Evolutionary conservation across 2,888 invertebrate genomes (phyloP).

Genomic region (Rhyacophila evoluta): DNA sequence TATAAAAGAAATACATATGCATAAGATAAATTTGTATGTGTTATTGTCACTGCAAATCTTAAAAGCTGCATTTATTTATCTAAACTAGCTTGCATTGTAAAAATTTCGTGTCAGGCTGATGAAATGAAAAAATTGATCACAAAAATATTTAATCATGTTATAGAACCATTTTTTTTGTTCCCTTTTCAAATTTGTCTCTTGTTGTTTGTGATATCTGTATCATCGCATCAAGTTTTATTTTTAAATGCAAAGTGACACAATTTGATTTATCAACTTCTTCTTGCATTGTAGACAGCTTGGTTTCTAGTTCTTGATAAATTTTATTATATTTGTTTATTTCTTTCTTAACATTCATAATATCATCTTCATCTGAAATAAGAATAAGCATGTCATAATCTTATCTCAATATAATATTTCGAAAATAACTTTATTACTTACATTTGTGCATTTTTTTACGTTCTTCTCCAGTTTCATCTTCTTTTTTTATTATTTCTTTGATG

Average conservation of each 20-base stretch:
- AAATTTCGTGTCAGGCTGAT: not conserved
- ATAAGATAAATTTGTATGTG: not conserved
- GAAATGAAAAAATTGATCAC: not conserved
- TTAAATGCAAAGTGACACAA: slow-evolving; percentile 28
- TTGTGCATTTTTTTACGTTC: slow-evolving; percentile 27
- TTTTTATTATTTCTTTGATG: slow-evolving; percentile 33
- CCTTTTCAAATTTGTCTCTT: not conserved
- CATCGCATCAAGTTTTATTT: slow-evolving; percentile 38
- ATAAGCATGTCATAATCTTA: not conserved
- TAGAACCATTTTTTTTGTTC: slow-evolving; percentile 40
- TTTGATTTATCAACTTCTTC: slow-evolving; percentile 19
- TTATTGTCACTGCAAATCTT: not conserved
- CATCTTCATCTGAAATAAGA: slow-evolving; percentile 34
- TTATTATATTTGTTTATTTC: slow-evolving; percentile 34
- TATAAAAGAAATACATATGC: slow-evolving; percentile 7
- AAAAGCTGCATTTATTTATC: not conserved
- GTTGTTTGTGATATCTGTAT: slow-evolving; percentile 29
- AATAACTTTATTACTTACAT: not conserved
- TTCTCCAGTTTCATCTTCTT: slow-evolving; percentile 37
- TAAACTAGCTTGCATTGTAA: too few relatives aligned
- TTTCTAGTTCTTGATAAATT: not conserved
- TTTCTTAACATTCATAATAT: not conserved
- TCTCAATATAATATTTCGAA: too few relatives aligned
- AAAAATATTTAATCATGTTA: not conserved
- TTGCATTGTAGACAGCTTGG: slow-evolving; percentile 1